These are phyloP conservation scores for Lumbricus terrestris DNA, from an alignment of 2,888 invertebrate species.

Conservation along the genomic window DNA sequence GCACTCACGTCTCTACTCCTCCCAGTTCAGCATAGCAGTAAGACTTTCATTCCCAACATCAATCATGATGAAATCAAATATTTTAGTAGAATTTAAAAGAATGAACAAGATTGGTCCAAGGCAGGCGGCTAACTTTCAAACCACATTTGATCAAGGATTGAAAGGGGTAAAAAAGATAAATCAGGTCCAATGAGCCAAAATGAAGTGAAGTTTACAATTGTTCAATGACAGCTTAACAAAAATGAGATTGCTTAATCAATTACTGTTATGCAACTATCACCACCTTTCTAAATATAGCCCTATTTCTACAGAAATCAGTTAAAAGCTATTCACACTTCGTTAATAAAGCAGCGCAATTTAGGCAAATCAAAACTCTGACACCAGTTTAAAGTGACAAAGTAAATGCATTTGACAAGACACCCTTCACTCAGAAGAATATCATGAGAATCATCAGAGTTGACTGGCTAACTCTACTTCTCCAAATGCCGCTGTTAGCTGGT, in stretches of 20 bases:
- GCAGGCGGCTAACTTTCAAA: background rate
- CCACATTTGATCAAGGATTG: background rate
- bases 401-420: too few relatives aligned
- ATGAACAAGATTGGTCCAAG: background rate
- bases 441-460: background rate
- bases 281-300: background rate
- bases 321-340: background rate
- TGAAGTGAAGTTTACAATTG: too few relatives aligned
- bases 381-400: background rate
- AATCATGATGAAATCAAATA: background rate
- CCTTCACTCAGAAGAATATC: background rate
- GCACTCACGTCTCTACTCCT: background rate
- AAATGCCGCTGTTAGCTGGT: background rate
- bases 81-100: background rate
- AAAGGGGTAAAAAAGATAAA: background rate
- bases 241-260: too few relatives aligned
- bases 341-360: background rate
- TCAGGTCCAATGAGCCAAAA: background rate
- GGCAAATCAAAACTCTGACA: background rate
- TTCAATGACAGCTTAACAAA: too few relatives aligned
- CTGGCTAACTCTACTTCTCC: background rate
- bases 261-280: too few relatives aligned
- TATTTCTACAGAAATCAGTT: too few relatives aligned
- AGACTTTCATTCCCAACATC: background rate
- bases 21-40: background rate